Percentiles rank a stretch among this genome's conserved stretches.
Evolutionary conservation across 1,140 invertebrate species (phyloP).

Genomic region (Lordiphosa stackelbergi): DNA sequence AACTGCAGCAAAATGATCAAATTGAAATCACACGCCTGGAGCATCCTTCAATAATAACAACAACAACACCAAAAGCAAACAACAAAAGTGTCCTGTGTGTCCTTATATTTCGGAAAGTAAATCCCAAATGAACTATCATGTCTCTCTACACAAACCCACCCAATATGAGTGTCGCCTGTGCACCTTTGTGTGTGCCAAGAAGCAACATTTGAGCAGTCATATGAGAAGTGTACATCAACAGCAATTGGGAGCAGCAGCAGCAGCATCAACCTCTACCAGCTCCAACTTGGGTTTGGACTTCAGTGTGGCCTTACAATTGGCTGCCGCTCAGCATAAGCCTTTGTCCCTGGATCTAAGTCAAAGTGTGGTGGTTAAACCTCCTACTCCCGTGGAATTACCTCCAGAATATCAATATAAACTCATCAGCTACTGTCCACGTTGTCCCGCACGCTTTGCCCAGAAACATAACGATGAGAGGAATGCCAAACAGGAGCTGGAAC

Average conservation of each 20-base stretch:
- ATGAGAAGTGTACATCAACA: conserved; percentile 79
- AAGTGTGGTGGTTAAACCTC: conserved; percentile 33
- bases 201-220: conserved; percentile 87
- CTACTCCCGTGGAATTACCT: conserved; percentile 39
- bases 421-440: conserved; percentile 81
- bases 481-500: conserved; percentile 75
- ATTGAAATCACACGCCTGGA: conserved; percentile 66
- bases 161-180: conserved; percentile 88
- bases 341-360: conserved; percentile 54
- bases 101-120: conserved; percentile 90
- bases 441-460: conserved; percentile 84
- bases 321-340: conserved; percentile 75
- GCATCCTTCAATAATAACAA: conserved; percentile 7
- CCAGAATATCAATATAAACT: conserved; percentile 75
- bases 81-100: conserved; percentile 85
- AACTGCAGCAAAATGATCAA: conserved; percentile 71
- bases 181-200: conserved; percentile 89
- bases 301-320: conserved; percentile 50
- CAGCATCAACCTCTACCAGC: background rate
- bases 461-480: conserved; percentile 79
- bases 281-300: conserved; percentile 73
- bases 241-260: conserved; percentile 23
- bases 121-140: conserved; percentile 90
- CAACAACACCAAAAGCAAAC: conserved; percentile 71
- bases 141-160: conserved; percentile 87